Evolutionary conservation across 1,140 invertebrate species (phyloP).

Genomic region (Solenopsis fugax): DNA sequence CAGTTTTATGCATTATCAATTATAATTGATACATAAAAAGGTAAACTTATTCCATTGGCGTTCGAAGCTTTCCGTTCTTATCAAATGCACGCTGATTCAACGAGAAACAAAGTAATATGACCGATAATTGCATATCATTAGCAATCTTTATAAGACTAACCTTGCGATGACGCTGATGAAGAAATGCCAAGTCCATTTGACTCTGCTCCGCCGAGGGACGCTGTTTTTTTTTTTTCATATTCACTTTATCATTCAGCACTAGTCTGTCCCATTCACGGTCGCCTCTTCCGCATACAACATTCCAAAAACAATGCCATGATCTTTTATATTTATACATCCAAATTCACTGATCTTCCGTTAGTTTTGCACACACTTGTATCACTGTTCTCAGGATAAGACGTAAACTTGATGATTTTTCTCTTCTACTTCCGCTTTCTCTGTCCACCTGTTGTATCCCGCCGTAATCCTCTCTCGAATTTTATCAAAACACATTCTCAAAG

Average conservation of each 20-base stretch:
- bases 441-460: constrained; percentile 22
- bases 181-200: constrained; percentile 70
- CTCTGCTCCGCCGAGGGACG: constrained; percentile 60
- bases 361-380: constrained; percentile 65
- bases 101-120: neutral
- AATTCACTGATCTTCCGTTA: constrained; percentile 70
- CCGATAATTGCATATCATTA: constrained; percentile 24
- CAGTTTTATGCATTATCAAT: constrained; percentile 19
- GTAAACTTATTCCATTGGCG: neutral
- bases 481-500: constrained; percentile 62
- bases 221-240: constrained; percentile 39
- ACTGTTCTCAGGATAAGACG: constrained; percentile 54
- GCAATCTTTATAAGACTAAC: constrained; percentile 76
- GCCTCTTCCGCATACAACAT: constrained; percentile 32
- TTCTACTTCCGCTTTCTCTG: constrained; percentile 41
- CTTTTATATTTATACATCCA: constrained; percentile 63
- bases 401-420: constrained; percentile 38
- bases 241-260: constrained; percentile 59
- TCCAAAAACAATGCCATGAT: constrained; percentile 40
- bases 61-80: neutral
- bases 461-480: constrained; percentile 22
- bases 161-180: constrained; percentile 78
- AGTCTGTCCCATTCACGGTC: constrained; percentile 37
- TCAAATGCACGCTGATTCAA: constrained; percentile 37
- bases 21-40: neutral